Evolutionary conservation across 1,140 invertebrate species (phyloP).

Genomic region (Sitobion miscanthi): DNA sequence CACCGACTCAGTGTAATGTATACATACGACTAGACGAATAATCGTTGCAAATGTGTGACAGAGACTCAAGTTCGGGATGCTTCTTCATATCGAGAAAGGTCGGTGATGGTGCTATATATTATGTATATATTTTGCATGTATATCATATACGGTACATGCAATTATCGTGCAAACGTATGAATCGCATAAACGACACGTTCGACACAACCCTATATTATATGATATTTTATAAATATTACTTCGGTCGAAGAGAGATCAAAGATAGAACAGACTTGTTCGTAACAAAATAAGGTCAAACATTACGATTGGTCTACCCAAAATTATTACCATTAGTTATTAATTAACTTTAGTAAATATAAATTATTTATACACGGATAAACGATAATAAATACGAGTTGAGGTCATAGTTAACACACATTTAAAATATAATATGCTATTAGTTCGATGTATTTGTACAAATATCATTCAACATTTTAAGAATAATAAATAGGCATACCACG

Average conservation of each 20-base stretch:
- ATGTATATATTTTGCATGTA: background rate
- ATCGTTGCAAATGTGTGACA: constrained; percentile 59
- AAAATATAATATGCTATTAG: background rate
- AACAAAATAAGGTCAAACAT: background rate
- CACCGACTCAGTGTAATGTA: background rate
- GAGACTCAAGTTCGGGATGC: constrained; percentile 60
- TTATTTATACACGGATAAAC: background rate
- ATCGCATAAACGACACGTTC: background rate
- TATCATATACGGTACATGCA: background rate
- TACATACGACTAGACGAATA: constrained; percentile 9
- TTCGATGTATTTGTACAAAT: background rate
- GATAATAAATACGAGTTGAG: background rate
- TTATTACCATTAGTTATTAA: background rate
- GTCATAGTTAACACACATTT: background rate
- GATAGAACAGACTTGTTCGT: background rate
- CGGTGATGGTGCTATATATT: constrained; percentile 23
- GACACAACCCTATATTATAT: no score
- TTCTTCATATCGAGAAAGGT: constrained; percentile 61
- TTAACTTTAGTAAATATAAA: background rate
- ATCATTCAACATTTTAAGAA: background rate
- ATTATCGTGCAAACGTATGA: background rate
- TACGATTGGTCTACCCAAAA: no score
- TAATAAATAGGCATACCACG: background rate
- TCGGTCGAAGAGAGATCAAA: background rate
- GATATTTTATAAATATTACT: background rate